Evolutionary conservation across 2,888 invertebrate genomes (phyloP), one percentile per base, ranked within the genome.

Genomic region (Drosophila rubida): DNA sequence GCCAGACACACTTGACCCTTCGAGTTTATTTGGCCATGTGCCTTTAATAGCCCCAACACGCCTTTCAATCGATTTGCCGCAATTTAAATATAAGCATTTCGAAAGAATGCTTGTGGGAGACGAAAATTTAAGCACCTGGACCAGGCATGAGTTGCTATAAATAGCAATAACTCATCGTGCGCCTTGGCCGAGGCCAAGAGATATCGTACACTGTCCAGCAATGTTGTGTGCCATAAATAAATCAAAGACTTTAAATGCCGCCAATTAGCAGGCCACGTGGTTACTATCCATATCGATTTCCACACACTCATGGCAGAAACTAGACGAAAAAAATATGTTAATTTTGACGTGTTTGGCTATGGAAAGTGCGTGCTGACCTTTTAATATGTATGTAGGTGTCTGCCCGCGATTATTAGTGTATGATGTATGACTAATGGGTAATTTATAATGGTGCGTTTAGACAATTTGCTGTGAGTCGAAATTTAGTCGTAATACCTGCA

Each of bases 261-360:
- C 32, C 62, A 75, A 75, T 59, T 63, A 67, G 53, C 59, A 25
- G 53, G 19, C 64, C 69, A 58, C 58, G 27, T 65, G 59, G 35
- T 41, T 73, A 58, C 74, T 46, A 49, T 65, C 23, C 48, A 41
- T 73, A 77, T 69, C 64, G 69, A 75, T 75, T 74, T 70, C 46
- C 81, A 60, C 8, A 25, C 55, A 44, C 9, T 23, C 14, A 39
- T 30, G 41, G 53, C 14, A 50, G 22, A 3, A 30, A 49, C 30
- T 42, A 42, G 32, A 27, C 14, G 11, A 4, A 51, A 41, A 64
- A 50, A 54, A 39, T 61, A 32, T 49, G 41, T 41, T 62, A 13
- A 45, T 32, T 57, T 62, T 64, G 37, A 55, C 57, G 50, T 60
- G 46, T 53, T 67, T 49, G 35, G 39, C 51, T 25, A 30, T 48